Percentiles rank a stretch among this genome's conserved stretches.
Conservation (phyloP, 2,797 vertebrate genomes). For the Propithecus perrieri region DNA sequence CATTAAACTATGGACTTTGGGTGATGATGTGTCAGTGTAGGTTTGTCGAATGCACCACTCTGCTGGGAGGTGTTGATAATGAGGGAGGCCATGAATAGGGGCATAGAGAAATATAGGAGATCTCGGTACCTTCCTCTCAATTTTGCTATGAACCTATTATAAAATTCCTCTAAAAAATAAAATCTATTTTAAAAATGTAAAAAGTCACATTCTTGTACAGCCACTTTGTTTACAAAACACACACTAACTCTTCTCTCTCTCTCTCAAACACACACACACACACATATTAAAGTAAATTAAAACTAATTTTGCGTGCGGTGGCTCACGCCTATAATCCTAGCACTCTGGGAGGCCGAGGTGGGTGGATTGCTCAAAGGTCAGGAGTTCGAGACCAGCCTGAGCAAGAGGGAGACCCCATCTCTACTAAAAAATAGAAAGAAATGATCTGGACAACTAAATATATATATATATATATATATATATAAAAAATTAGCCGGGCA, state of each 20-base stretch:
- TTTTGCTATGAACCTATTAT: not conserved
- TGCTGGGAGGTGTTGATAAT: not conserved
- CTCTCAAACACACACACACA: not conserved
- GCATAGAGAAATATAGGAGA: not conserved
- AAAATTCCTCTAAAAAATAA: not conserved
- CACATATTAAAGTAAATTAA: not conserved
- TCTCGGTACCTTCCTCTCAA: not conserved
- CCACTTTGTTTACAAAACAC: not conserved
- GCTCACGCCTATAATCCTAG: too few relatives aligned
- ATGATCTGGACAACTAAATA: too few relatives aligned
- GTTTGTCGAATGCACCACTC: not conserved
- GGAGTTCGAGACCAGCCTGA: too few relatives aligned
- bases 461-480: too few relatives aligned
- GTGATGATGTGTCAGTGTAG: not conserved
- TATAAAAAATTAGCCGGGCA: too few relatives aligned
- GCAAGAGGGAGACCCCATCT: too few relatives aligned
- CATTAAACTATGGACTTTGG: not conserved
- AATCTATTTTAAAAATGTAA: not conserved
- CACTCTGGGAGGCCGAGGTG: too few relatives aligned
- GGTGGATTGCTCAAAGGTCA: too few relatives aligned
- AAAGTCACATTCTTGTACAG: not conserved
- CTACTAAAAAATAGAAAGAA: too few relatives aligned
- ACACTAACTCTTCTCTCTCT: not conserved
- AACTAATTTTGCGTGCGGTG: not conserved
- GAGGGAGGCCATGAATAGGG: too few relatives aligned